These are phyloP conservation scores for Gasterosteus aculeatus DNA, from an alignment of 2,113 vertebrate species.

Conservation along the genomic window DNA sequence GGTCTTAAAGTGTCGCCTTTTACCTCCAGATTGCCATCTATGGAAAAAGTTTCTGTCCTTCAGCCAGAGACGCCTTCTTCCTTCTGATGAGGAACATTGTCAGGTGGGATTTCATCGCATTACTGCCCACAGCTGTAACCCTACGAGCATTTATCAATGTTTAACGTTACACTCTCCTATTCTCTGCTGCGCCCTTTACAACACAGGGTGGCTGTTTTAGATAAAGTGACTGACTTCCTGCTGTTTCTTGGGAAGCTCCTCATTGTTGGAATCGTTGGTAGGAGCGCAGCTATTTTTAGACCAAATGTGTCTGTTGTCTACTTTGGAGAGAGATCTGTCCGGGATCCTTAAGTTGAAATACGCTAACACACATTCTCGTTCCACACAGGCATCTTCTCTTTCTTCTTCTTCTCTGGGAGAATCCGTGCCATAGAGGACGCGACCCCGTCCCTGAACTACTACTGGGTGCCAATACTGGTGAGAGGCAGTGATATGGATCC, in stretches of 20 bases:
- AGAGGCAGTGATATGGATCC: conserved; percentile 40
- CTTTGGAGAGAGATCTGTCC: background rate
- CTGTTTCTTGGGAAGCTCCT: conserved; percentile 95
- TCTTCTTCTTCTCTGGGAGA: conserved; percentile 95
- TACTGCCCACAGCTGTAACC: too few species aligned
- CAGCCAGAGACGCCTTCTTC: conserved; percentile 91
- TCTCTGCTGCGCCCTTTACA: conserved; percentile 4
- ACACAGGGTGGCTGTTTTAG: conserved; percentile 92
- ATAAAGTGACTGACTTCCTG: conserved; percentile 98
- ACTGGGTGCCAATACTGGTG: conserved; percentile 97
- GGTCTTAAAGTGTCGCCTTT: background rate
- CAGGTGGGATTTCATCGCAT: conserved; percentile 77
- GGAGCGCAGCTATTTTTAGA: conserved; percentile 46
- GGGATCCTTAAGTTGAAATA: background rate
- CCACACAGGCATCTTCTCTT: conserved; percentile 89
- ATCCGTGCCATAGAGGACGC: conserved; percentile 87
- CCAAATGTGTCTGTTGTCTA: background rate
- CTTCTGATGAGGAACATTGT: conserved; percentile 96
- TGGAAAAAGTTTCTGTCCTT: conserved; percentile 94
- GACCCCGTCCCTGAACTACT: conserved; percentile 90
- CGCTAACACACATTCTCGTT: background rate
- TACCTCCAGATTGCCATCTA: conserved; percentile 89
- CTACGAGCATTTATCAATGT: background rate
- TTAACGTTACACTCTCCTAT: conserved; percentile 1
- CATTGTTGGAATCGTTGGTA: conserved; percentile 86